Evolutionary conservation across 2,888 invertebrate genomes (phyloP), one percentile per base, ranked within the genome.

Genomic region (Tinea trinotella): DNA sequence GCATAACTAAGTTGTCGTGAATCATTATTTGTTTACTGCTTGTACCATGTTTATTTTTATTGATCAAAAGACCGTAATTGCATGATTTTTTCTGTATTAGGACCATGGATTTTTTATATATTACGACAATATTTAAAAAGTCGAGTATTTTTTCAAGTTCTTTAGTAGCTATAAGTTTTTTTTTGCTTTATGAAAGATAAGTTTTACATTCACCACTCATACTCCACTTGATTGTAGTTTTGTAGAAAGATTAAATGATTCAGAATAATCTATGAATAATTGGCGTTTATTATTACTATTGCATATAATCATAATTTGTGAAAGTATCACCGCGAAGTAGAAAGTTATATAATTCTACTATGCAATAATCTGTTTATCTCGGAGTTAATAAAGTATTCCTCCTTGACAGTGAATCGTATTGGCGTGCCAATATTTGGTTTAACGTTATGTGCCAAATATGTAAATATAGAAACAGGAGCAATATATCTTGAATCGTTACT

Each of bases 311-410:
- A 35, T 6, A 3, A 52, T 18, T 35, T 52, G 52, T 18, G 52
- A 13, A n/a, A n/a, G 9, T 34, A 13, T 35, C 52, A 52, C 13
- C 35, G 52, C 19, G 52, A 52, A n/a, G 30, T 35, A 18, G 35
- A 35, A 17, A 15, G 35, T 35, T 52, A 34, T 15, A 52, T 52
- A n/a, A 52, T 35, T 17, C n/a, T 3, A 34, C 35, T 35, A 2
- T 18, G 12, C 10, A 35, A n/a, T 18, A 52, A 12, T 18, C 17
- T 52, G 3, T 13, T 15, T 6, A 52, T 35, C 35, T 52, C 52
- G 3, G 6, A 5, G 17, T 18, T 13, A 18, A 52, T 52, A 52
- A 52, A 52, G 1, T 13, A 17, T 18, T 18, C 5, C 34, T 52
- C 35, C 10, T 52, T 17, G 7, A 2, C 3, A 3, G 15, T 15